Conservation (phyloP, 2,888 invertebrate species). For the Acleris laterana region DNA sequence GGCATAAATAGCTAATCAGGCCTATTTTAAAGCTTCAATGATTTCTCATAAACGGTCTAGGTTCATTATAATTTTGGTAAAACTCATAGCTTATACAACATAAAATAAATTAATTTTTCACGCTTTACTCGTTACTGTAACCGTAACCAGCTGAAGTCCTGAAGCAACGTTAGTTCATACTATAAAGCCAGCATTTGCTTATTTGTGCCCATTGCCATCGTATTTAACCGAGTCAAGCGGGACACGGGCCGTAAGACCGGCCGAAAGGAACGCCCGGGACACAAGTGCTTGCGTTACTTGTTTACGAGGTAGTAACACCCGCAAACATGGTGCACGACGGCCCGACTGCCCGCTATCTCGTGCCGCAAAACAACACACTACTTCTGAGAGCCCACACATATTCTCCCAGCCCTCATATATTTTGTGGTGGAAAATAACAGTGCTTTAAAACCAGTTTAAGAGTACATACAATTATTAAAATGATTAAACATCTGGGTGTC, state of each 20-base stretch:
- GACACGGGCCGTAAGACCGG: slow-evolving; percentile 13
- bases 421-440: neutral
- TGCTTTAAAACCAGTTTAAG: too few relatives aligned
- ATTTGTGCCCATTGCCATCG: neutral
- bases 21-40: too few relatives aligned
- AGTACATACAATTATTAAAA: too few relatives aligned
- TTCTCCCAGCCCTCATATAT: slow-evolving; percentile 3
- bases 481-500: too few relatives aligned
- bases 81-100: too few relatives aligned
- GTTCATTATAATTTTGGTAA: too few relatives aligned
- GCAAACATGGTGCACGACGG: slow-evolving; percentile 24
- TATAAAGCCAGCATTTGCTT: slow-evolving; percentile 5
- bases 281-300: slow-evolving; percentile 17
- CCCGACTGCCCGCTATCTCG: slow-evolving; percentile 6
- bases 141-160: too few relatives aligned
- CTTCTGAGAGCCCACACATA: slow-evolving; percentile 5
- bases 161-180: neutral
- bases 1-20: too few relatives aligned
- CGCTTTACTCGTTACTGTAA: too few relatives aligned
- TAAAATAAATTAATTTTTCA: too few relatives aligned
- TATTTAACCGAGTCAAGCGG: slow-evolving; percentile 12
- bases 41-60: too few relatives aligned
- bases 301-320: slow-evolving; percentile 29
- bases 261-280: slow-evolving; percentile 9
- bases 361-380: neutral